phyloP scores from a whole-genome alignment of 2,888 invertebrate species.

The Apodemia mormo region DNA sequence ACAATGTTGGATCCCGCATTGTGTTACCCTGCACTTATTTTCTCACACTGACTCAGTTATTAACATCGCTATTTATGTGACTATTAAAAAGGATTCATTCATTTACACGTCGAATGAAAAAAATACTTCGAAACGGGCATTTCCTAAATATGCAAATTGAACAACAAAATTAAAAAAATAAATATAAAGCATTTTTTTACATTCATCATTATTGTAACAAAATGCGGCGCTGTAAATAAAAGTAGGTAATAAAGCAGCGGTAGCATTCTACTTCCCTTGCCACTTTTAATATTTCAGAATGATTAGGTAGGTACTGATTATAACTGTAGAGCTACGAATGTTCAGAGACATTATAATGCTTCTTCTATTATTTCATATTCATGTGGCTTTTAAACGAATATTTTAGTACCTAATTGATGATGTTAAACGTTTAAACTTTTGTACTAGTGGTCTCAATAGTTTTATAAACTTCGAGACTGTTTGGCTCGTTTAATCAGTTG shows the following conservation, averaged over 20 bases:
- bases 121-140: no score
- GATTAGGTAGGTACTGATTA: neutral
- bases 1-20: no score
- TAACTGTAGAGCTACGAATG: neutral
- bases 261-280: conserved; percentile 13
- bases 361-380: neutral
- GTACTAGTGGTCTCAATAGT: conserved; percentile 37
- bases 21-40: no score
- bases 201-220: neutral
- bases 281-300: neutral
- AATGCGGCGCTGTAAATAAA: neutral
- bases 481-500: conserved; percentile 68
- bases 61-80: no score
- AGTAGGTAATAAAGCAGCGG: neutral
- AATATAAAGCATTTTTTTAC: no score
- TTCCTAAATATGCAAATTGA: no score
- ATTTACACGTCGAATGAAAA: no score
- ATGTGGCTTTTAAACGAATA: neutral
- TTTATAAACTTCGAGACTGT: conserved; percentile 69
- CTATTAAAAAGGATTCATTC: no score
- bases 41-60: no score
- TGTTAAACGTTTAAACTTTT: neutral
- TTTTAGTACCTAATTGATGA: neutral
- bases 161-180: no score
- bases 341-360: neutral